Base-by-base conservation (phyloP, 2,888 invertebrate species). In the Gastracanthus pulcherrimus region DNA sequence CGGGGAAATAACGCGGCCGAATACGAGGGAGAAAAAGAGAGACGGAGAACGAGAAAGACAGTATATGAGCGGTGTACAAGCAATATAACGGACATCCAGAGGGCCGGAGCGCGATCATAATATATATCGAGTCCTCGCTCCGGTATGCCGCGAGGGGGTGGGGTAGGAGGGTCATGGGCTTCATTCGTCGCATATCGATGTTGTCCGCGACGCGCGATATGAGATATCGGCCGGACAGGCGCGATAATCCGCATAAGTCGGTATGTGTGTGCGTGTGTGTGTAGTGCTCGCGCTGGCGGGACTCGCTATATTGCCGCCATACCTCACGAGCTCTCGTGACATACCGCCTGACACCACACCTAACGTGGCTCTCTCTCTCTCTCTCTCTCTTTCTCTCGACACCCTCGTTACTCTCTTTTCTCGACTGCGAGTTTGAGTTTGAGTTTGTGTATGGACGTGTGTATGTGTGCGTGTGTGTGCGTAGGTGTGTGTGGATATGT, bases 171-270 rank as follows among this genome's bases (percentile, higher is more conserved):
- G n/a, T n/a, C n/a, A n/a, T n/a, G 41, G 41, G 60, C 7, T 87
- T 90, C 91, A 91, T 90, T 90, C 90, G 87, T 91, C 89, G 91
- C 90, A 91, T 91, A 90, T 91, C 91, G 90, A 89, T 88, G 87
- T 87, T 88, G 90, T 89, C 89, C 89, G 87, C 83, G 58, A 41
- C 13, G 34, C 13, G 84, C 89, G 89, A 90, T 91, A 91, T 91
- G 91, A 91, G 91, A 91, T 90, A 90, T 90, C 89, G 89, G 83
- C 86, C 86, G 77, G 84, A 55, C 45, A 31, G 26, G 41, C 82
- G 84, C 87, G 89, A 89, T 90, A 89, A 90, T 89, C 89, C 90
- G 86, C 87, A 89, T 88, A 88, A 90, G 89, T 88, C 88, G 86
- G 41, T n/a, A 19, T 6, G 69, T 34, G 31, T 19, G 67, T 31